These are phyloP conservation scores for Lytechinus variegatus DNA, from an alignment of 35 echinoderm and acorn worm species.

Conservation along the genomic window DNA sequence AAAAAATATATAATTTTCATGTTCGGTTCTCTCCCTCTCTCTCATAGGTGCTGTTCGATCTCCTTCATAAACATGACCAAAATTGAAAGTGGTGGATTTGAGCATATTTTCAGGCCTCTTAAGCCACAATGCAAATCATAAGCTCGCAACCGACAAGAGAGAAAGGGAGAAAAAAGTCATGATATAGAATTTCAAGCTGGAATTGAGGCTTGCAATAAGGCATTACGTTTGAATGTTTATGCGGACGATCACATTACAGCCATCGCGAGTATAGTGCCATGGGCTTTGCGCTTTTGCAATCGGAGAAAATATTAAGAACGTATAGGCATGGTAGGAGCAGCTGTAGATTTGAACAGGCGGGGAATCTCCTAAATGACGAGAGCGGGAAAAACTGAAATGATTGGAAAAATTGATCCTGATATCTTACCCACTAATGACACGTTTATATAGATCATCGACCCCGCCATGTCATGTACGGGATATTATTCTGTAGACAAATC, in stretches of 20 bases:
- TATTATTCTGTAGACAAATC: no score
- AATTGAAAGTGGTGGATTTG: not conserved
- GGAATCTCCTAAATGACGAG: not conserved
- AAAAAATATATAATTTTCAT: not conserved
- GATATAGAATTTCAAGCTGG: not conserved
- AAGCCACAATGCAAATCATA: not conserved
- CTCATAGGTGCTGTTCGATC: not conserved
- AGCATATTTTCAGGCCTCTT: not conserved
- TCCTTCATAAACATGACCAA: not conserved
- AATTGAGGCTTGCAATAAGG: not conserved
- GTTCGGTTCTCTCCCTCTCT: not conserved
- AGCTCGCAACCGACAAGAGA: not conserved
- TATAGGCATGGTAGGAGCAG: no score
- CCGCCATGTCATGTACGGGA: not conserved
- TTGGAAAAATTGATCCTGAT: not conserved
- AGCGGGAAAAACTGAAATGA: not conserved
- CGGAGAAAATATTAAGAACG: not conserved
- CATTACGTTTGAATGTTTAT: slow-evolving; percentile 5
- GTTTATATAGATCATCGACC: not conserved
- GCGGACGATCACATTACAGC: not conserved
- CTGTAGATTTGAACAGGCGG: not conserved
- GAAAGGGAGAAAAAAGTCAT: not conserved
- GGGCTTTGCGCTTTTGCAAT: slow-evolving; percentile 9
- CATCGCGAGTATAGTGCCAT: not conserved
- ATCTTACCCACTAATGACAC: not conserved